Evolutionary conservation across 2,113 vertebrate species (phyloP), one percentile per base, ranked within the genome.

Genomic region (Sorex araneus): DNA sequence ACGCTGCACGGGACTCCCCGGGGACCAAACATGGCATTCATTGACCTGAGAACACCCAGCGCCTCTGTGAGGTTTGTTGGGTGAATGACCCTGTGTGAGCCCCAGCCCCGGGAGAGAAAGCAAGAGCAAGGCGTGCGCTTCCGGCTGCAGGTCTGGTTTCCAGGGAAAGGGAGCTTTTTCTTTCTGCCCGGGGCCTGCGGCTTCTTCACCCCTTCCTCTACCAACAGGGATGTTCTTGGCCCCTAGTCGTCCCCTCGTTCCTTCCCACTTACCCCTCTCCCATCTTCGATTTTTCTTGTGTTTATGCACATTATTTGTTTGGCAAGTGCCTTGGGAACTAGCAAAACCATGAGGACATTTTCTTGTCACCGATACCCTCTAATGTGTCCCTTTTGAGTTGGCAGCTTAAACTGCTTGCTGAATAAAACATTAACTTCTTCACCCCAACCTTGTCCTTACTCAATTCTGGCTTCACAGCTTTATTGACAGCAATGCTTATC

Each of bases 351-450:
- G 99, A 99, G 99, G 98, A 99, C 99, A 99, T 99, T 99, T 99
- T 99, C 98, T 99, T 99, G 99, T 99, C 99, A 99, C 98, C 98
- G 98, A 99, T 99, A 98, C 98, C 99, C 99, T 99, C 99, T 99
- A 99, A 99, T 99, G 98, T 98, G 98, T 98, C 99, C 99, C 98
- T 98, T 98, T 98, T 98, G 99, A 98, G 98, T 98, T 99, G 98
- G 99, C 99, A 99, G 99, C 99, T 99, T 99, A 99, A 99, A 99
- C 99, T 98, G 98, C 98, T 97, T 98, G 98, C 99, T 99, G 99
- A 99, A 99, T 99, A 99, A 99, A 99, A 99, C 99, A 99, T 99
- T 99, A 99, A 99, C 98, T 98, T 99, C 98, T 98, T 98, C 98
- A 98, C 98, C 98, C 98, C 98, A 98, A 98, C 98, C 98, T 98